phyloP scores from a whole-genome alignment of 2,113 vertebrate genomes.

The Corvus moneduloides region DNA sequence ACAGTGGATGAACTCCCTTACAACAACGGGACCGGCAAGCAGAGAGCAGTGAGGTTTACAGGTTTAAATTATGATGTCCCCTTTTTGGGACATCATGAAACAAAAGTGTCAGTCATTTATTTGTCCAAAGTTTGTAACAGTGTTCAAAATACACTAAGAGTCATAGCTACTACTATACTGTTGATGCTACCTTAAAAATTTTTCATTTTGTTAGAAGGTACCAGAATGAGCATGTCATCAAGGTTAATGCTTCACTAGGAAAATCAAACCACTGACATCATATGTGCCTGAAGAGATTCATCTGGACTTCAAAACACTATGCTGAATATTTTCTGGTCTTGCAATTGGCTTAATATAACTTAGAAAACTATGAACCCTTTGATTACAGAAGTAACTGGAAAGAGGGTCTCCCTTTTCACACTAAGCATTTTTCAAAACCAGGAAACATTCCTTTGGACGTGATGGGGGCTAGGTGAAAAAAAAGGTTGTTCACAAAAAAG shows the following conservation, averaged over 20 bases:
- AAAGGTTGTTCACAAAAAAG: neutral
- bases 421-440: neutral
- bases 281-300: neutral
- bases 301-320: neutral
- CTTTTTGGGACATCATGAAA: neutral
- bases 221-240: neutral
- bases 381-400: neutral
- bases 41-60: neutral
- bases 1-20: neutral
- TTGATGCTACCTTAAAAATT: neutral
- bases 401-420: neutral
- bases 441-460: neutral
- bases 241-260: neutral
- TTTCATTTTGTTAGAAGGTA: neutral
- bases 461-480: neutral
- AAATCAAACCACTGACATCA: neutral
- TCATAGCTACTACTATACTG: neutral
- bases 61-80: neutral
- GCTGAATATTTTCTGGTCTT: neutral
- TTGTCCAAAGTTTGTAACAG: neutral
- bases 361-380: neutral
- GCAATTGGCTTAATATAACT: neutral
- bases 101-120: neutral
- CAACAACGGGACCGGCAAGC: neutral
- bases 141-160: neutral